These are phyloP conservation scores for Incurvaria masculella DNA, from an alignment of 2,888 invertebrate species.

Conservation along the genomic window DNA sequence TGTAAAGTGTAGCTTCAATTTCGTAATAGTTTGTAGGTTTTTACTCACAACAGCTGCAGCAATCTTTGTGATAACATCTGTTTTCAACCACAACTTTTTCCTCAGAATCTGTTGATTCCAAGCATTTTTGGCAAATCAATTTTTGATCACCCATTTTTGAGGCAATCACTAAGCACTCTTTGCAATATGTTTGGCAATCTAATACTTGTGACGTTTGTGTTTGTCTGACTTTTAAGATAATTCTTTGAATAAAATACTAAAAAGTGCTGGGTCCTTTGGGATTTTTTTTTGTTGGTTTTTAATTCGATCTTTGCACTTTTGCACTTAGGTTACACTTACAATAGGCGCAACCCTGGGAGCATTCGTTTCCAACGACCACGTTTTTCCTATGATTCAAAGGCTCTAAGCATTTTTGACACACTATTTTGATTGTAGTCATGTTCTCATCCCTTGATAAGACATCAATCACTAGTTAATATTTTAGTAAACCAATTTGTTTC, in stretches of 20 bases:
- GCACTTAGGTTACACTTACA: slow-evolving; percentile 20
- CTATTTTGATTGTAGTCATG: no score
- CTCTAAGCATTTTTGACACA: no score
- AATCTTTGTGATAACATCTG: slow-evolving; percentile 20
- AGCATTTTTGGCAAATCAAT: neutral
- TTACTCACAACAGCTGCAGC: neutral
- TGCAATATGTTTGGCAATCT: slow-evolving; percentile 11
- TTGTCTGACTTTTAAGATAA: neutral
- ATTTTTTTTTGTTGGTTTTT: no score
- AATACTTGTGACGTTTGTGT: slow-evolving; percentile 2
- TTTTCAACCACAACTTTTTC: slow-evolving; percentile 15
- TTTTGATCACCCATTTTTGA: slow-evolving; percentile 5
- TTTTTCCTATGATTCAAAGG: no score
- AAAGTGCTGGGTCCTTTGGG: slow-evolving; percentile 15
- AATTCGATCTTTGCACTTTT: slow-evolving; percentile 29
- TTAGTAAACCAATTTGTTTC: no score
- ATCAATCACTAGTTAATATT: no score
- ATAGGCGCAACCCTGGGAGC: slow-evolving; percentile 16
- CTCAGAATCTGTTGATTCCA: slow-evolving; percentile 18
- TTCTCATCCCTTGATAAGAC: no score
- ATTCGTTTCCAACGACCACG: no score
- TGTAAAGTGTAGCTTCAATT: no score
- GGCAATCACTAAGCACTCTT: slow-evolving; percentile 1
- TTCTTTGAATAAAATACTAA: slow-evolving; percentile 6
- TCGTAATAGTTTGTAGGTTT: no score